Conservation (phyloP, 2,797 vertebrate genomes). For the Sphenopsis melanotis region DNA sequence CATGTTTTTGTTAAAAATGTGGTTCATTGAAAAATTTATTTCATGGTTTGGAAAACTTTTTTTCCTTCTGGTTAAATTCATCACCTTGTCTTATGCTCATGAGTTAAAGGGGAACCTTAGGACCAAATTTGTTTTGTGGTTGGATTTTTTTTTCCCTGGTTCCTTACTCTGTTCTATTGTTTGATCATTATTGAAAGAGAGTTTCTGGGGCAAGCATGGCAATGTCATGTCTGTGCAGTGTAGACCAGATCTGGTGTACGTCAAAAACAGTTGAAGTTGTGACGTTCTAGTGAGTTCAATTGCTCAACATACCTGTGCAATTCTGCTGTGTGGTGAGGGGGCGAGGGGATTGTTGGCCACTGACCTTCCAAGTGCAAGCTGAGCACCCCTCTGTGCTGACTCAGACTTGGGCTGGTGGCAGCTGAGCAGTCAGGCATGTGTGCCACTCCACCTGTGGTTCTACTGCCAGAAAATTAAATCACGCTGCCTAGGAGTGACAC, state of each 20-base stretch:
- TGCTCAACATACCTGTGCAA: not conserved
- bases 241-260: rapidly evolving
- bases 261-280: not conserved
- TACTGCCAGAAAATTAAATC: slow-evolving; percentile 12
- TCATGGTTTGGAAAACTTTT: not conserved
- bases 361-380: slow-evolving; percentile 10
- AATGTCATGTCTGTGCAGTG: not conserved
- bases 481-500: not conserved
- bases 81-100: not conserved
- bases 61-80: not conserved
- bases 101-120: not conserved
- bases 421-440: not conserved
- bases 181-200: not conserved
- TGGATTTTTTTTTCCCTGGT: rapidly evolving
- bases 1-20: not conserved
- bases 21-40: not conserved
- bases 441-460: slow-evolving; percentile 35
- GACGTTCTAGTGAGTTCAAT: not conserved
- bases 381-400: not conserved
- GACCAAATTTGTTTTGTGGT: not conserved
- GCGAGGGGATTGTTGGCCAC: not conserved
- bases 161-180: not conserved
- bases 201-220: not conserved
- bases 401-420: slow-evolving; percentile 7
- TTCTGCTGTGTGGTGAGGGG: not conserved